These are phyloP conservation scores for Morpho deidamia DNA, from an alignment of 2,888 invertebrate species.

Conservation along the genomic window DNA sequence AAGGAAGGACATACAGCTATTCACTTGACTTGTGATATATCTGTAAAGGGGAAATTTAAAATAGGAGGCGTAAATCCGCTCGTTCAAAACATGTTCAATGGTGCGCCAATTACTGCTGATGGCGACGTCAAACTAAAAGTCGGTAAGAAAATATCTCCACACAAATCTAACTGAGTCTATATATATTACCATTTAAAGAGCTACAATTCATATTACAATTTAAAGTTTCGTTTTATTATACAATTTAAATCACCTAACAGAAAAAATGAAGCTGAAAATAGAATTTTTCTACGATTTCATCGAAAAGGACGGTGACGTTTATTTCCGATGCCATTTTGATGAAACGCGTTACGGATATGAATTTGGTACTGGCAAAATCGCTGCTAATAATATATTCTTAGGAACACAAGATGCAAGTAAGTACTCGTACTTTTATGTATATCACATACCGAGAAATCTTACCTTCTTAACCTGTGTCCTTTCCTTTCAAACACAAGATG, in stretches of 20 bases:
- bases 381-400: slow-evolving; percentile 32
- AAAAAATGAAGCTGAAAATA: slow-evolving; percentile 28
- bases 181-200: background rate
- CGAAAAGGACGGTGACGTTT: slow-evolving; percentile 29
- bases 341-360: background rate
- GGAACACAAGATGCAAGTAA: slow-evolving; percentile 39
- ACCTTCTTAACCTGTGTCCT: no score
- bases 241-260: background rate
- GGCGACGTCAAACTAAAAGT: slow-evolving; percentile 38
- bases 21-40: slow-evolving; percentile 36
- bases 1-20: slow-evolving; percentile 29
- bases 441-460: no score
- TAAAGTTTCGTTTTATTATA: background rate
- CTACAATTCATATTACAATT: no score
- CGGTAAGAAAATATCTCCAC: slow-evolving; percentile 27
- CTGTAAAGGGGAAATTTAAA: slow-evolving; percentile 37
- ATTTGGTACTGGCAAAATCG: background rate
- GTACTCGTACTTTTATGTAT: background rate
- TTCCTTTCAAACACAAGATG: slow-evolving; percentile 28
- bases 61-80: slow-evolving; percentile 27
- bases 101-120: slow-evolving; percentile 31
- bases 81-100: slow-evolving; percentile 30
- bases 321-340: slow-evolving; percentile 25
- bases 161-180: no score
- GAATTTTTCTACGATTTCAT: slow-evolving; percentile 23